These are phyloP conservation scores for Porites australiensis DNA, from an alignment of 64 coral and sea anemone genomes.

Conservation along the genomic window DNA sequence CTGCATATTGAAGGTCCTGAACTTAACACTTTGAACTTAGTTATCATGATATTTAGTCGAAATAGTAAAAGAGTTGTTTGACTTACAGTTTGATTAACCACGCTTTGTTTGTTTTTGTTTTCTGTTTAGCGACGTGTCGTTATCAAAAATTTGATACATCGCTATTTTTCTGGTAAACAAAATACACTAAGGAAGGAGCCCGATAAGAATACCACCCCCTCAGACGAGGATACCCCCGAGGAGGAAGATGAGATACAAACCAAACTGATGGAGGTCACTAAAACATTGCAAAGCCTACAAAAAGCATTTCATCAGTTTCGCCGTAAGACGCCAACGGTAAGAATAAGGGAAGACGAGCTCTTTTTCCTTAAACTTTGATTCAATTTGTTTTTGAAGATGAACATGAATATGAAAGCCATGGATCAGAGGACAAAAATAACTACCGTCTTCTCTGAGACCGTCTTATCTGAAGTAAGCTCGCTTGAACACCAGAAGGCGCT, in stretches of 20 bases:
- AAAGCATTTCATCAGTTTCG: background rate
- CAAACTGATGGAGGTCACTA: constrained; percentile 23
- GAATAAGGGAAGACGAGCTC: background rate
- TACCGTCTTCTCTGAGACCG: too few species aligned
- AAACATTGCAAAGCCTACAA: constrained; percentile 31
- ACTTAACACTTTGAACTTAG: too few species aligned
- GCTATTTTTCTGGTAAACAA: constrained; percentile 42
- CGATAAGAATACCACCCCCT: background rate
- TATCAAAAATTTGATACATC: constrained; percentile 48
- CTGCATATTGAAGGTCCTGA: too few species aligned
- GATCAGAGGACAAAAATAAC: too few species aligned
- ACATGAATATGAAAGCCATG: too few species aligned
- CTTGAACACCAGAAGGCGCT: too few species aligned
- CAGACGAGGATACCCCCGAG: background rate
- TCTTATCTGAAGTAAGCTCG: too few species aligned
- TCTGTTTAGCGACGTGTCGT: constrained; percentile 35
- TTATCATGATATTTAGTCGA: too few species aligned
- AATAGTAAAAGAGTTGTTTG: too few species aligned
- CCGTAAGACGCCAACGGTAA: background rate
- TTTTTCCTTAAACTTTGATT: background rate
- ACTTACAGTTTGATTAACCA: background rate
- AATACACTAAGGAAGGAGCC: background rate
- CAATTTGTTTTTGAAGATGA: too few species aligned
- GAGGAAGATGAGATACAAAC: background rate
- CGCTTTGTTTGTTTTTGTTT: background rate